phyloP scores from a whole-genome alignment of 2,113 vertebrate species.

The Nansenia antarctica region DNA sequence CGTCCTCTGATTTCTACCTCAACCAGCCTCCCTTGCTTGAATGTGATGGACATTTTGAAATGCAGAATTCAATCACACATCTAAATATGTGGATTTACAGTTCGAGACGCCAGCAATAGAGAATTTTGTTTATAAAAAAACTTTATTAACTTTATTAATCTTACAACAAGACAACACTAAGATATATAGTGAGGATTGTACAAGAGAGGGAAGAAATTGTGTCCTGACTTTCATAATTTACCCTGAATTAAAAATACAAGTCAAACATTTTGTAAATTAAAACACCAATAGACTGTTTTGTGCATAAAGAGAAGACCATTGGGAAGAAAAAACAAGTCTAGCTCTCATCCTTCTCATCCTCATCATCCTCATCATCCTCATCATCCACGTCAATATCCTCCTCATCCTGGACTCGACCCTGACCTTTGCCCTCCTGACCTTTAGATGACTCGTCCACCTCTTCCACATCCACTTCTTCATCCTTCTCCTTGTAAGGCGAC shows the following conservation, averaged over 20 bases:
- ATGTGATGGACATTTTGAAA: too few species aligned
- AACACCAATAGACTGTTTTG: too few species aligned
- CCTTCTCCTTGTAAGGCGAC: constrained; percentile 49
- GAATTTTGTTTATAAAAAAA: too few species aligned
- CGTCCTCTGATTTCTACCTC: too few species aligned
- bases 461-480: constrained; percentile 55
- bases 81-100: too few species aligned
- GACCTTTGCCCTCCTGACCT: constrained; percentile 54
- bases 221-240: constrained; percentile 57
- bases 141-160: too few species aligned
- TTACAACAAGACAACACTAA: not conserved
- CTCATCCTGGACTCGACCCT: constrained; percentile 40
- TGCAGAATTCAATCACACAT: too few species aligned
- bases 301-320: constrained; percentile 64
- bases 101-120: too few species aligned
- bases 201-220: constrained; percentile 42
- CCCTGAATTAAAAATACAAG: constrained; percentile 60
- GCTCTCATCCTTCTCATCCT: constrained; percentile 46
- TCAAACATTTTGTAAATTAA: constrained; percentile 48
- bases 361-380: constrained; percentile 47
- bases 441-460: constrained; percentile 44
- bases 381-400: constrained; percentile 45
- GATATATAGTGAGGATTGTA: constrained; percentile 21
- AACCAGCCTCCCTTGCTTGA: too few species aligned
- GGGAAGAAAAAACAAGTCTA: constrained; percentile 36